Evolutionary conservation across 2,888 invertebrate genomes (phyloP), one percentile per base, ranked within the genome.

Genomic region (Nomada ruficornis): DNA sequence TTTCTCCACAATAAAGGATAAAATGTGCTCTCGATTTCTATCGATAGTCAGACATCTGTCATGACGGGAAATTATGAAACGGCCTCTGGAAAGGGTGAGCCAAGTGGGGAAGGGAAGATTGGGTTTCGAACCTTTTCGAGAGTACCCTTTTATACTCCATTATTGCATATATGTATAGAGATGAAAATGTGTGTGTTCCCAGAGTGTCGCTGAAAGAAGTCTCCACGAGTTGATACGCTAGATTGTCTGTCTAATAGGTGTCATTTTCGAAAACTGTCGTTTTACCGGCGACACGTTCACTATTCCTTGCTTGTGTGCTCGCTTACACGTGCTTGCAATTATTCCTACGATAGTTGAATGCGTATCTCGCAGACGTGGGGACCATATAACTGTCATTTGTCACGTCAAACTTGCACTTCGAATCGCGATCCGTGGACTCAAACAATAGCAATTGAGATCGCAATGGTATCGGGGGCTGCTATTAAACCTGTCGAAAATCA

Each of bases 251-350:
- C 50, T 73, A 84, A 81, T 72, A 57, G 44, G 64, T 65, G 73
- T 74, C 79, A 67, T 71, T 71, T 70, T 74, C 68, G 65, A 42
- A 23, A 18, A 42, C 55, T 62, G 54, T 29, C 71, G 77, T 77
- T 86, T 75, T 72, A 80, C 82, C 55, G 67, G 26, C 64, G 42
- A 44, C 57, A 52, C 70, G 65, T 75, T 83, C 77, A 70, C 75
- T 76, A 63, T 63, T 36, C 50, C 60, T 59, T 54, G 57, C 59
- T 65, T 55, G 26, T 2, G 26, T 26, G 26, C 26, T 26, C 2
- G 26, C 26, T 26, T 26, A 26, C 26, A 26, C 26, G n/a, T 13
- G 63, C 18, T 2, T 5, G 26, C 29, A 26, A 65, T 73, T 57
- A 64, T 44, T 68, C 44, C 1, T 2, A 4, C 10, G 47, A 15